These are phyloP conservation scores for Ectemnius continuus DNA, from an alignment of 2,888 invertebrate genomes.

Conservation along the genomic window DNA sequence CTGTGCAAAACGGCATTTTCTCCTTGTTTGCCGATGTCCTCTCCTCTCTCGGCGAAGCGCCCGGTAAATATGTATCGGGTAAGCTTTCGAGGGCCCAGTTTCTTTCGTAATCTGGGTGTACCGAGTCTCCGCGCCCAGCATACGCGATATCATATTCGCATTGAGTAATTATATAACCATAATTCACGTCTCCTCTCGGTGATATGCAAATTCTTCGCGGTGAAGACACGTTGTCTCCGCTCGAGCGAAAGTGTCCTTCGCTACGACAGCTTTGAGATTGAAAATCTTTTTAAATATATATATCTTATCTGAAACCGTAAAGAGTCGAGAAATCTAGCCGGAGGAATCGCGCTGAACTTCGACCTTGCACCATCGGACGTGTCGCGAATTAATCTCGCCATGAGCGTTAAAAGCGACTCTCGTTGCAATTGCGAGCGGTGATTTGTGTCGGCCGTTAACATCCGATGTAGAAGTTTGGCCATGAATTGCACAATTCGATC, in stretches of 20 bases:
- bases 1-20: constrained; percentile 24
- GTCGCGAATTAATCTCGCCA: neutral
- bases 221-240: neutral
- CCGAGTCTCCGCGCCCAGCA: too few species aligned
- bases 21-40: constrained; percentile 1
- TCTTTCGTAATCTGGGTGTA: too few species aligned
- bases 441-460: too few species aligned
- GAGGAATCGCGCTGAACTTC: constrained; percentile 7
- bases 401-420: neutral
- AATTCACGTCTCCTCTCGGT: too few species aligned
- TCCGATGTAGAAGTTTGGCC: too few species aligned
- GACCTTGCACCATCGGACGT: constrained; percentile 24
- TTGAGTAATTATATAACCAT: too few species aligned
- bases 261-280: constrained; percentile 19
- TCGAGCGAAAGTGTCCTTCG: constrained; percentile 48
- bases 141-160: too few species aligned
- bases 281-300: constrained; percentile 16
- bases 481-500: too few species aligned
- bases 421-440: too few species aligned
- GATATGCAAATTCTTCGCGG: neutral
- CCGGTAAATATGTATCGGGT: too few species aligned
- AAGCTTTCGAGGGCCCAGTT: too few species aligned
- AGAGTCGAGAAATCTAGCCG: too few species aligned
- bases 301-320: neutral
- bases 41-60: neutral